Evolutionary conservation across 2,888 invertebrate species (phyloP), one percentile per base, ranked within the genome.

Genomic region (Athalia cordata): DNA sequence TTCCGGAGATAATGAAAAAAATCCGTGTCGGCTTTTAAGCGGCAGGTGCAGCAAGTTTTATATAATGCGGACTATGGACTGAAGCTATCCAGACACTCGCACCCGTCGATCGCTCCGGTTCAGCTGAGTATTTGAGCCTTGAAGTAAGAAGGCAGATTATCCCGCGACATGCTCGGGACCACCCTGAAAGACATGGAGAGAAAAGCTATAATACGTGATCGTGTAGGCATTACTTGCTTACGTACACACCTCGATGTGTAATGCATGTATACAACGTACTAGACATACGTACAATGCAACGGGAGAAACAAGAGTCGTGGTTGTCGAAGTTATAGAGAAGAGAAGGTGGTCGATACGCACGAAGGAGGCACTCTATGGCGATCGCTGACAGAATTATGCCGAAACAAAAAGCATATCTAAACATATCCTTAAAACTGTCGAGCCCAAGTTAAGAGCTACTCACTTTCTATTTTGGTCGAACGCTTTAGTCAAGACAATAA

Each of bases 311-410:
- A 62, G 15, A 65, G 47, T 52, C 68, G 68, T 55, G n/a, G 52
- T 68, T 68, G 68, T 68, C 68, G 68, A 68, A 68, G 15, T 15
- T 68, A 6, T 55, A 55, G 6, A 15, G 7, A 65, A 15, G 68
- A 61, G 13, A 62, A 77, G 65, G 43, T 47, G 77, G 55, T 77
- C 66, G 77, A 77, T 77, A 77, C 67, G 68, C 65, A 45, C 49
- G 45, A 47, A 15, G 59, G 47, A 77, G 77, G 70, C 7, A 52
- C 70, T 57, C 70, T 50, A 3, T 57, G 64, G 45, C 47, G 59
- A 59, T 57, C 65, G 76, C 61, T 67, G 76, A 78, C 78, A 78
- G 78, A 78, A 78, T 78, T 76, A 78, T 76, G 78, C 76, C 70
- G 57, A 59, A 78, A 78, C 49, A 55, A 78, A 65, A 78, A 55